These are phyloP conservation scores for Oedothorax gibbosus DNA, from an alignment of 1,140 invertebrate genomes.

Conservation along the genomic window DNA sequence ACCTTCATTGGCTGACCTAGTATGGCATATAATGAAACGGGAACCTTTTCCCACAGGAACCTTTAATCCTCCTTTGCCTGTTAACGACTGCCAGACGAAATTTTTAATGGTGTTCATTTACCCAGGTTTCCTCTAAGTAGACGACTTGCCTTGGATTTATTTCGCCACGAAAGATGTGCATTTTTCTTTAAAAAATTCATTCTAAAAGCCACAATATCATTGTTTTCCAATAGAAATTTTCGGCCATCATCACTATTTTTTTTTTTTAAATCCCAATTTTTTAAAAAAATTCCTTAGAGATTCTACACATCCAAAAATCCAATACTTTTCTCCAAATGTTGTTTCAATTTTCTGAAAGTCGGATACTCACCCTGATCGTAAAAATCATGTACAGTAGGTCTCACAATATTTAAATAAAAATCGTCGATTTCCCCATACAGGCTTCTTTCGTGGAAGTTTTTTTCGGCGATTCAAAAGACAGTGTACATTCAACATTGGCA, in stretches of 20 bases:
- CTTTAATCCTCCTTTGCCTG: constrained; percentile 4
- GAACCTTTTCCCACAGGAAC: constrained; percentile 12
- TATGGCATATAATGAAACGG: too few species aligned
- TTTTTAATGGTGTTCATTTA: constrained; percentile 10
- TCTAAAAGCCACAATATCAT: background rate
- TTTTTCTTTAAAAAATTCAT: constrained; percentile 13
- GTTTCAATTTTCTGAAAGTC: background rate
- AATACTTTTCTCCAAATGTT: background rate
- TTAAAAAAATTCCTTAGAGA: constrained; percentile 10
- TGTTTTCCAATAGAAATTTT: constrained; percentile 11
- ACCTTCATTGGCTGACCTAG: background rate
- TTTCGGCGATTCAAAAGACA: too few species aligned
- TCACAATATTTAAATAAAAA: too few species aligned
- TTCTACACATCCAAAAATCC: background rate
- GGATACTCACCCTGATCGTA: constrained; percentile 13
- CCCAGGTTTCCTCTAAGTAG: constrained; percentile 16
- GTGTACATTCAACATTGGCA: too few species aligned
- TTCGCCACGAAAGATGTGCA: constrained; percentile 19
- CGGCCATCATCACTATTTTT: background rate
- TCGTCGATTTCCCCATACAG: too few species aligned
- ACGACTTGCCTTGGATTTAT: background rate
- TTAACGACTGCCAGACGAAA: too few species aligned
- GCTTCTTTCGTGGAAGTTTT: too few species aligned
- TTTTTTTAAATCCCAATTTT: background rate
- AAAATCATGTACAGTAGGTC: too few species aligned